These are phyloP conservation scores for Atlantisia rogersi DNA, from an alignment of 2,113 vertebrate species.

Conservation along the genomic window DNA sequence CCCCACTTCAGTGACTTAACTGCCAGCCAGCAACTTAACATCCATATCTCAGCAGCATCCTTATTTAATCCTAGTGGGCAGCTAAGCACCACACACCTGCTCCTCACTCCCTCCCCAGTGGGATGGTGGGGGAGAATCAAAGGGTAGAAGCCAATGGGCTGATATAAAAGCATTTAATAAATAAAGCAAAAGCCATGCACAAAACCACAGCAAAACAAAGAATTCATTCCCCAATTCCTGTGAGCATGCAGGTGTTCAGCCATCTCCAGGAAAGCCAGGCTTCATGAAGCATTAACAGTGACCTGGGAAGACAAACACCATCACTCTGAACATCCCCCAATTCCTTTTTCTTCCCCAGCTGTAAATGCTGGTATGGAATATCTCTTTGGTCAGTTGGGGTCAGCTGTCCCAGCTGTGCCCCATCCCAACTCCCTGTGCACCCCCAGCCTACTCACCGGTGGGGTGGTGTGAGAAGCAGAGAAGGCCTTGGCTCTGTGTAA, in stretches of 20 bases:
- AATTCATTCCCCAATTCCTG: background rate
- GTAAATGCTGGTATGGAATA: too few relatives aligned
- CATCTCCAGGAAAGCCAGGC: background rate
- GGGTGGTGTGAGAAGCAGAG: too few relatives aligned
- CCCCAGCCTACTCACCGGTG: too few relatives aligned
- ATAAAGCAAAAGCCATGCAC: background rate
- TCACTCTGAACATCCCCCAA: rapidly evolving
- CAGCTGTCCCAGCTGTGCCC: too few relatives aligned
- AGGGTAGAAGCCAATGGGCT: background rate
- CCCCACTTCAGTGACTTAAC: background rate
- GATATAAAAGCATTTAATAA: background rate
- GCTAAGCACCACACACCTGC: background rate
- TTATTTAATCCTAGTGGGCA: background rate
- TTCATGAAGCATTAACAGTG: background rate
- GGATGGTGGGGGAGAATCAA: background rate
- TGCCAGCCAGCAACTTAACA: background rate
- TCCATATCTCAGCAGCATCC: background rate
- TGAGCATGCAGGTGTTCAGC: background rate
- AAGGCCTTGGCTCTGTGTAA: too few relatives aligned
- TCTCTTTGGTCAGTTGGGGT: too few relatives aligned
- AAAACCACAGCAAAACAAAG: background rate
- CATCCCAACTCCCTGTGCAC: too few relatives aligned
- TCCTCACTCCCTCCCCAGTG: too few relatives aligned
- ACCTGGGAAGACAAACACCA: background rate
- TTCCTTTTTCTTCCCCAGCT: background rate